phyloP scores from a whole-genome alignment of 2,113 vertebrate species.

The Anthoscopus minutus region DNA sequence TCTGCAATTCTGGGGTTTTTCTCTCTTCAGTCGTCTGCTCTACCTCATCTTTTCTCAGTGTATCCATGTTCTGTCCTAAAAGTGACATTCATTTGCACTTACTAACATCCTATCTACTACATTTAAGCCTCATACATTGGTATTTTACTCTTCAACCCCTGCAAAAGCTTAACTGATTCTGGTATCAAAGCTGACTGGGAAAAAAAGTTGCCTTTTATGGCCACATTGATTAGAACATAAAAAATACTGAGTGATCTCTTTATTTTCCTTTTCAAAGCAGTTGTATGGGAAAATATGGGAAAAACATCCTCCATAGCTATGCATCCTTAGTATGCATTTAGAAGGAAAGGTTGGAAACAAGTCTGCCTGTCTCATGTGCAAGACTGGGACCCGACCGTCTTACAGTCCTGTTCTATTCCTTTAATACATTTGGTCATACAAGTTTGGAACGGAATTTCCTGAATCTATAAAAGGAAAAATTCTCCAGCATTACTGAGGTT shows the following conservation, averaged over 20 bases:
- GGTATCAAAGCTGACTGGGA: background rate
- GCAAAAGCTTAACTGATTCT: background rate
- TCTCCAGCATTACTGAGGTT: background rate
- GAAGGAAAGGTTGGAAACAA: background rate
- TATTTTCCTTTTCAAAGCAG: background rate
- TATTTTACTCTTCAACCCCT: background rate
- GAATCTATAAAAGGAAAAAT: background rate
- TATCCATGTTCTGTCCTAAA: constrained; percentile 62
- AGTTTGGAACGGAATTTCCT: background rate
- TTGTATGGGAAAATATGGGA: background rate
- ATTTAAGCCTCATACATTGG: background rate
- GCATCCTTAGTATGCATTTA: background rate
- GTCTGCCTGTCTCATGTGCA: background rate
- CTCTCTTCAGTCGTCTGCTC: constrained; percentile 40
- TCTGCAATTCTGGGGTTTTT: background rate
- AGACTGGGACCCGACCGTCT: background rate
- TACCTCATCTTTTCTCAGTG: constrained; percentile 47
- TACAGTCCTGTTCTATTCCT: background rate
- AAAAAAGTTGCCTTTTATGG: background rate
- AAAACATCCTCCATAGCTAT: background rate
- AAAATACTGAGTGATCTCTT: background rate
- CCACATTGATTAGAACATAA: background rate
- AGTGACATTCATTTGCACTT: constrained; percentile 61
- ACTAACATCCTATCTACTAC: constrained; percentile 57
- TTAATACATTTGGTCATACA: background rate